A percentile compares a stretch with the other conserved stretches of the same genome.
Evolutionary conservation across 1,140 invertebrate genomes (phyloP).

Genomic region (Hormaphis cornu): DNA sequence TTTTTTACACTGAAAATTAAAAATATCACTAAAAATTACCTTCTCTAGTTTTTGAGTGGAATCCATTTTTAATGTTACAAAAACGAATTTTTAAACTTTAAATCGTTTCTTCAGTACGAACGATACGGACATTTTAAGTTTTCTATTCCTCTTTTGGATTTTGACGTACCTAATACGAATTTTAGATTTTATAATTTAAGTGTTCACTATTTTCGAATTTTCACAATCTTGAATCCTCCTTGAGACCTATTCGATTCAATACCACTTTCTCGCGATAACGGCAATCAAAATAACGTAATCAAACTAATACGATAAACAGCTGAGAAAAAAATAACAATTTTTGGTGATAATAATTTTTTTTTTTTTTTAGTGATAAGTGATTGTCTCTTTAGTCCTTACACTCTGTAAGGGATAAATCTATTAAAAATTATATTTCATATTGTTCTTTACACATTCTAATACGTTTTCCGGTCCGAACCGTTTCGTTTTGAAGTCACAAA

Average conservation of each 20-base stretch:
- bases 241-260: no score
- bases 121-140: no score
- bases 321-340: not conserved
- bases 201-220: no score
- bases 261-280: not conserved
- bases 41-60: conserved; percentile 20
- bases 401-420: no score
- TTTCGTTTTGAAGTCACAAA: not conserved
- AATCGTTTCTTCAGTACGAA: not conserved
- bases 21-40: no score
- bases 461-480: not conserved
- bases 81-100: not conserved
- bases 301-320: not conserved
- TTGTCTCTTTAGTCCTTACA: no score
- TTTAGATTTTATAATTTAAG: no score
- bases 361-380: no score
- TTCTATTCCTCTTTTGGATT: no score
- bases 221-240: no score
- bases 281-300: not conserved
- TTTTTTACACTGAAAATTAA: no score
- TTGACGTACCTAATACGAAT: no score
- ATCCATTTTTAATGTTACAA: not conserved
- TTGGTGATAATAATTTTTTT: not conserved
- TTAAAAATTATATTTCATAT: not conserved
- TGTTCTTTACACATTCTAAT: not conserved